These are phyloP conservation scores for Cephus cinctus DNA, from an alignment of 1,140 invertebrate genomes.

Conservation along the genomic window DNA sequence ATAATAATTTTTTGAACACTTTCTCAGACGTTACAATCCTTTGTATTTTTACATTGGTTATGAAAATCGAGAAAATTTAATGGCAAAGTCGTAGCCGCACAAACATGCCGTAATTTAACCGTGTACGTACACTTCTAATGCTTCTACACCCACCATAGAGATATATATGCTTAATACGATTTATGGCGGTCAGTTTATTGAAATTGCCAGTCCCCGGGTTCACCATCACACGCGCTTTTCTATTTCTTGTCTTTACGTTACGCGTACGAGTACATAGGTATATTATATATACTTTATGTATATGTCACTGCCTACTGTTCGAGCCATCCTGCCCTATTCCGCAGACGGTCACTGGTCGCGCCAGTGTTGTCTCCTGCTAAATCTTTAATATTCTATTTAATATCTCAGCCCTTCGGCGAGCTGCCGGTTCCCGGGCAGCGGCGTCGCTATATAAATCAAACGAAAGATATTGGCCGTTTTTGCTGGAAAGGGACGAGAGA, in stretches of 20 bases:
- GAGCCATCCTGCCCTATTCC: neutral
- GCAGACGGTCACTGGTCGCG: no score
- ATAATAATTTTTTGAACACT: no score
- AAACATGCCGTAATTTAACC: no score
- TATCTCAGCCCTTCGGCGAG: constrained; percentile 21
- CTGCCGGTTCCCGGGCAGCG: constrained; percentile 4
- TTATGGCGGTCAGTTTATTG: constrained; percentile 45
- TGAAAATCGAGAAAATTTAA: neutral
- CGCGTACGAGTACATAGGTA: no score
- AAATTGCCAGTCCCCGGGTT: constrained; percentile 23
- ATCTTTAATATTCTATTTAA: constrained; percentile 48
- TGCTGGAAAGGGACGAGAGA: constrained; percentile 18
- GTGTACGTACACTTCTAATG: neutral
- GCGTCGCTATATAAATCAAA: constrained; percentile 37
- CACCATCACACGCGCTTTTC: constrained; percentile 15
- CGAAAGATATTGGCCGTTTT: constrained; percentile 43
- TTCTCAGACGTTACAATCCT: no score
- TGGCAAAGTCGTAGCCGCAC: no score
- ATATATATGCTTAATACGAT: constrained; percentile 17
- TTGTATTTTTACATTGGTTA: no score
- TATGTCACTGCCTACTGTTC: constrained; percentile 2
- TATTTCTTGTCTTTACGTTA: no score
- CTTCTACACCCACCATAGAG: neutral
- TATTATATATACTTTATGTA: no score
- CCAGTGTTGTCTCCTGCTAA: constrained; percentile 32